Evolutionary conservation across 2,888 invertebrate genomes (phyloP).

Genomic region (Neocrepidodera transversa): DNA sequence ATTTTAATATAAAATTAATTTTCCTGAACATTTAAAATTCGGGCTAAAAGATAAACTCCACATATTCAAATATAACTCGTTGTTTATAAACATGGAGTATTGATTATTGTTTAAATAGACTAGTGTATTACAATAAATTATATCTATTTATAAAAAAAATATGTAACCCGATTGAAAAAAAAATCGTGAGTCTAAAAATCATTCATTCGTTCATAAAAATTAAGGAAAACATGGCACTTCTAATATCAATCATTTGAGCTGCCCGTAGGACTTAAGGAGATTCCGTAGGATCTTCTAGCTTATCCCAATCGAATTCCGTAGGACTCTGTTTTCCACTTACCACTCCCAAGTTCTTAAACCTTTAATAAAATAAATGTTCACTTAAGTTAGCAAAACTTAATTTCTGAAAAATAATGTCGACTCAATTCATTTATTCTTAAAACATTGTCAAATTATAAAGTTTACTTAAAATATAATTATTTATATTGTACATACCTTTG

Average conservation of each 20-base stretch:
- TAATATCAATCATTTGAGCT: constrained; percentile 25
- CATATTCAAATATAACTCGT: too few species aligned
- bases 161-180: too few species aligned
- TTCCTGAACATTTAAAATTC: too few species aligned
- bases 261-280: constrained; percentile 17
- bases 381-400: too few species aligned
- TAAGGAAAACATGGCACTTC: constrained; percentile 28
- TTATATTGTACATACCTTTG: constrained; percentile 57
- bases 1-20: too few species aligned
- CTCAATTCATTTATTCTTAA: too few species aligned
- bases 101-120: background rate
- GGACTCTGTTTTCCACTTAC: constrained; percentile 76
- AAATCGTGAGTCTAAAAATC: background rate
- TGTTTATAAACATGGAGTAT: background rate
- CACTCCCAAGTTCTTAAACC: constrained; percentile 85
- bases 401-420: too few species aligned
- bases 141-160: background rate
- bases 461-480: too few species aligned
- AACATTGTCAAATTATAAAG: too few species aligned
- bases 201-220: constrained; percentile 4
- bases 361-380: too few species aligned
- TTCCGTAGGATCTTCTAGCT: constrained; percentile 69
- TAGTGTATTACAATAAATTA: background rate
- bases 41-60: too few species aligned
- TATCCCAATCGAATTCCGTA: constrained; percentile 90